phyloP scores from a whole-genome alignment of 2,888 invertebrate species.

The Synergus japonicus region DNA sequence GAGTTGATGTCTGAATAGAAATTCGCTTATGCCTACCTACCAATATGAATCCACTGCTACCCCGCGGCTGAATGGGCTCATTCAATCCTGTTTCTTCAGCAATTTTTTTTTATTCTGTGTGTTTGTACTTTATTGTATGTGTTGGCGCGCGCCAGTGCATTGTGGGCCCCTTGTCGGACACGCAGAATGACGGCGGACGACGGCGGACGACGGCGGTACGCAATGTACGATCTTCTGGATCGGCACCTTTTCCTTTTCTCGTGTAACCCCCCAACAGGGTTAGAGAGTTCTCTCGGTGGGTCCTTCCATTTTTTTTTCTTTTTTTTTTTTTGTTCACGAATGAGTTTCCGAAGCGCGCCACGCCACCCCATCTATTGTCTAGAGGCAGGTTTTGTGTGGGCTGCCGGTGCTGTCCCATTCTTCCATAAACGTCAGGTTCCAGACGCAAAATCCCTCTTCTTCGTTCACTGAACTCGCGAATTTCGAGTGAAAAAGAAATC shows the following conservation, averaged over 20 bases:
- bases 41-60: constrained; percentile 43
- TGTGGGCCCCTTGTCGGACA: constrained; percentile 43
- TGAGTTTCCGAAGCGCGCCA: constrained; percentile 33
- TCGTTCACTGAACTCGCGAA: constrained; percentile 23
- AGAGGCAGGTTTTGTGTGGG: constrained; percentile 26
- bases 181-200: constrained; percentile 25
- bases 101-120: constrained; percentile 1
- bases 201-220: constrained; percentile 39
- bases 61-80: constrained; percentile 47
- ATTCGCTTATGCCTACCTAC: constrained; percentile 43
- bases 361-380: constrained; percentile 14
- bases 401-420: constrained; percentile 32
- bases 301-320: neutral
- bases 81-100: constrained; percentile 43
- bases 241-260: constrained; percentile 24
- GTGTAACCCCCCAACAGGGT: neutral
- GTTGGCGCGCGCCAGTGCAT: constrained; percentile 55
- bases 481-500: neutral
- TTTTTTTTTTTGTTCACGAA: constrained; percentile 18
- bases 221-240: constrained; percentile 37
- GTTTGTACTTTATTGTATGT: constrained; percentile 46
- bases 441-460: constrained; percentile 31
- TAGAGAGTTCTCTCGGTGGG: neutral
- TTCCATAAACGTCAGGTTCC: constrained; percentile 36
- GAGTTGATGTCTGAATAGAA: constrained; percentile 46